These are phyloP conservation scores for Reinhardtius hippoglossoides DNA, from an alignment of 2,113 vertebrate genomes.

Conservation along the genomic window DNA sequence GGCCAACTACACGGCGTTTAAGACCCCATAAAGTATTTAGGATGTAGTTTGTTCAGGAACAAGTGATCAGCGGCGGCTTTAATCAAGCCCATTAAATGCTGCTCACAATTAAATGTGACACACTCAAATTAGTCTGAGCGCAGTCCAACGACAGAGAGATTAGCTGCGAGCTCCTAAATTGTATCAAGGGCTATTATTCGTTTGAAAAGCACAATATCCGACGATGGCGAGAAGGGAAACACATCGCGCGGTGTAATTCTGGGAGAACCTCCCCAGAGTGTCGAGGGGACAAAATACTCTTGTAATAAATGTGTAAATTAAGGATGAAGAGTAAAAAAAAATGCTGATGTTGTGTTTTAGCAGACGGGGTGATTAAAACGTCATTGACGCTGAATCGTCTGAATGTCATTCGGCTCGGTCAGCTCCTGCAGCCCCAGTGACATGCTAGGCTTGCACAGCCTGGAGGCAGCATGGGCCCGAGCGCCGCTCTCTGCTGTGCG, in stretches of 20 bases:
- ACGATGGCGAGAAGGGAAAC: constrained; percentile 15
- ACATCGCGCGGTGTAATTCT: neutral
- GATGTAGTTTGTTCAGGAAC: constrained; percentile 69
- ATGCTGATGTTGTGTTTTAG: constrained; percentile 10
- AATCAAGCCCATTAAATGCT: constrained; percentile 75
- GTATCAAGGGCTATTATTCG: constrained; percentile 36
- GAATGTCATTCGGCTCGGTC: constrained; percentile 35
- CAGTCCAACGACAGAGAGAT: constrained; percentile 66
- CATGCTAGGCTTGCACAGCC: neutral
- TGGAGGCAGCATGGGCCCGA: neutral
- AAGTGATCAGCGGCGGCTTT: constrained; percentile 71
- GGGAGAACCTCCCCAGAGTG: neutral
- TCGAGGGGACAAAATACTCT: neutral
- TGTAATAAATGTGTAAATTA: neutral
- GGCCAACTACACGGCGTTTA: constrained; percentile 68
- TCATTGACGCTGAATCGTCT: constrained; percentile 40
- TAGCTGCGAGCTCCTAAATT: constrained; percentile 51
- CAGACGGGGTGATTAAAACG: too few relatives aligned
- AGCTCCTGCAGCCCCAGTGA: constrained; percentile 11
- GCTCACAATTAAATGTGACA: constrained; percentile 74
- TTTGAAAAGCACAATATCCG: constrained; percentile 48
- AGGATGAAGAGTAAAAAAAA: neutral
- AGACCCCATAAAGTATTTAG: constrained; percentile 77
- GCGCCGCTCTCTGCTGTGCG: neutral
- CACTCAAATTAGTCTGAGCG: constrained; percentile 59